Evolutionary conservation across 35 echinoderm and acorn worm species (phyloP).

Genomic region (Eucidaris tribuloides): DNA sequence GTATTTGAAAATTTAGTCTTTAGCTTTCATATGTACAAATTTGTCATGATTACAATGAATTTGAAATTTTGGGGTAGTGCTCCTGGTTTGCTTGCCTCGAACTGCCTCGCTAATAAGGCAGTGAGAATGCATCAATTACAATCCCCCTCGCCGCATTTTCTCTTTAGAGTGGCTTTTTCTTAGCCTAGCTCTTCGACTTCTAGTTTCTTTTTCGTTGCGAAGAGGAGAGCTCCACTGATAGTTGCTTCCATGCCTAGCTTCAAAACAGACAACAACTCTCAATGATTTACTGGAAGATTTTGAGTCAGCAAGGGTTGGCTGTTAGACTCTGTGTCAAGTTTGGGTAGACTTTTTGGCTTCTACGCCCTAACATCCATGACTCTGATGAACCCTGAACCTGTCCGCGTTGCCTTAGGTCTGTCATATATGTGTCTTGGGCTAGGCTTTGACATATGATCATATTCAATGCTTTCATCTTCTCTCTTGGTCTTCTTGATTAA

Average conservation of each 20-base stretch:
- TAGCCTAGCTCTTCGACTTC: background rate
- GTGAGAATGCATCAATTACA: too few species aligned
- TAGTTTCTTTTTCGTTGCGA: slow-evolving; percentile 19
- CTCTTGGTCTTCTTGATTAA: too few species aligned
- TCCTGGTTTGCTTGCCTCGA: too few species aligned
- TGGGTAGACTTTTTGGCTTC: slow-evolving; percentile 42
- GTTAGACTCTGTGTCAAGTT: background rate
- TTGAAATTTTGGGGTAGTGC: too few species aligned
- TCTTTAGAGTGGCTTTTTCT: slow-evolving; percentile 1
- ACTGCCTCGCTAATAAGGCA: too few species aligned
- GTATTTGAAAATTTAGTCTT: too few species aligned
- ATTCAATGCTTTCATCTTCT: too few species aligned
- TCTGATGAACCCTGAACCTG: background rate
- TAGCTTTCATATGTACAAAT: too few species aligned
- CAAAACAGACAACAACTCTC: too few species aligned
- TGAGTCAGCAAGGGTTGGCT: background rate
- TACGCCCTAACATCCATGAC: background rate
- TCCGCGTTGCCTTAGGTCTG: slow-evolving; percentile 29
- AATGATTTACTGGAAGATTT: too few species aligned
- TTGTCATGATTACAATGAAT: too few species aligned
- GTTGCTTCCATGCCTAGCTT: background rate
- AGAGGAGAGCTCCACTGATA: slow-evolving; percentile 16
- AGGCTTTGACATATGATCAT: background rate
- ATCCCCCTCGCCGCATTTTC: too few species aligned
- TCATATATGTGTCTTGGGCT: slow-evolving; percentile 7